Percentiles rank a stretch among this genome's conserved stretches.
Evolutionary conservation across 2,797 vertebrate species (phyloP).

Genomic region (Neopelma chrysocephalum): DNA sequence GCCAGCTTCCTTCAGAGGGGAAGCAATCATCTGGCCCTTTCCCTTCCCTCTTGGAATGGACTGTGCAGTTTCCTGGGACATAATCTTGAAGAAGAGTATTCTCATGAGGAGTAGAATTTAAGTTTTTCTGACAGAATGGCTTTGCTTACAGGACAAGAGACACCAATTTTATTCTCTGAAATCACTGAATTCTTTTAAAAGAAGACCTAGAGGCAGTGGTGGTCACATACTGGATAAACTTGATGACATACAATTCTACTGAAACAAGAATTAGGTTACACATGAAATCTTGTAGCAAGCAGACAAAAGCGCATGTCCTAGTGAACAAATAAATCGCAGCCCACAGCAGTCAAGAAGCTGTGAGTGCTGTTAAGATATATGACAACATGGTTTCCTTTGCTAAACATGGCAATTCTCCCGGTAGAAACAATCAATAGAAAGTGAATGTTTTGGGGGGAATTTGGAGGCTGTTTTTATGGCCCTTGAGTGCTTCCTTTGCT

Average conservation of each 20-base stretch:
- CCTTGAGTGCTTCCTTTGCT: not conserved
- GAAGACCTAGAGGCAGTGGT: not conserved
- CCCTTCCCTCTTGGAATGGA: not conserved
- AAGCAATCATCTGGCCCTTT: not conserved
- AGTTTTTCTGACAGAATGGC: not conserved
- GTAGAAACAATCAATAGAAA: not conserved
- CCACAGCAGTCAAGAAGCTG: not conserved
- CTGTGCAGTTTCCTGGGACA: not conserved
- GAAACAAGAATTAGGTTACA: not conserved
- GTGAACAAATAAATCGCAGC: not conserved
- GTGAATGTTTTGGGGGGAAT: not conserved
- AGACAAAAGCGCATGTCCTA: not conserved
- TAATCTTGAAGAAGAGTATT: not conserved
- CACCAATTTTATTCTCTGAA: not conserved
- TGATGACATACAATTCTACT: not conserved
- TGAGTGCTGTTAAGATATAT: not conserved
- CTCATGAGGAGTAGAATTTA: not conserved
- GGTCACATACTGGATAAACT: not conserved
- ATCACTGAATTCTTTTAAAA: not conserved
- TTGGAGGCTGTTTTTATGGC: not conserved
- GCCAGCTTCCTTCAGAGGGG: not conserved
- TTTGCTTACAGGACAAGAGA: not conserved
- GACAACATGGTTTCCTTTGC: not conserved
- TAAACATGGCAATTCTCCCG: not conserved
- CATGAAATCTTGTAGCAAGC: not conserved